A percentile compares a stretch with the other conserved stretches of the same genome.
Conservation (phyloP, 2,797 vertebrate genomes). For the Sebastes nivosus region DNA sequence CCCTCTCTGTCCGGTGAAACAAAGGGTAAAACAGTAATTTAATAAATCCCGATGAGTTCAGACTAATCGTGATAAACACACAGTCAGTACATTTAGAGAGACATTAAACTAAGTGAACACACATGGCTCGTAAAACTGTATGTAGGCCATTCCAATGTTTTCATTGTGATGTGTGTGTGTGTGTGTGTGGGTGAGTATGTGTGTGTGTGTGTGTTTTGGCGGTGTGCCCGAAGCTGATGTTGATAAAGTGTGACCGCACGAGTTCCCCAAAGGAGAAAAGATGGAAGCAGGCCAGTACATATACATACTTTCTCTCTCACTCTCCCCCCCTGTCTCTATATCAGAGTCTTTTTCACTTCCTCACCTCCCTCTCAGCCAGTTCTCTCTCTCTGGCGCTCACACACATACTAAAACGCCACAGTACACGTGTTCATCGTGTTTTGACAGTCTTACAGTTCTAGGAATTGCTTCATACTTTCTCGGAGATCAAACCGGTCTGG, state of each 20-base stretch:
- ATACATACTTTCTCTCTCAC: conserved; percentile 33
- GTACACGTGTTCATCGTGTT: conserved; percentile 53
- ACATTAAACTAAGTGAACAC: conserved; percentile 56
- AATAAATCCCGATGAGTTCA: conserved; percentile 30
- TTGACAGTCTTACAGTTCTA: conserved; percentile 53
- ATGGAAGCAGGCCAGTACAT: conserved; percentile 51
- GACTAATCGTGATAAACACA: conserved; percentile 34
- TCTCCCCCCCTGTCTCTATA: neutral
- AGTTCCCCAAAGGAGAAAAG: conserved; percentile 47
- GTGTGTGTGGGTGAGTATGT: conserved; percentile 25
- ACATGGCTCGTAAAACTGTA: conserved; percentile 52
- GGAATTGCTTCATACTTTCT: conserved; percentile 58
- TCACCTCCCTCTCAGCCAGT: neutral
- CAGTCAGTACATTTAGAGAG: conserved; percentile 40
- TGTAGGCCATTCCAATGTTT: conserved; percentile 49
- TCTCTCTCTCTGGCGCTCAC: neutral
- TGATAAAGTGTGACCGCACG: conserved; percentile 71
- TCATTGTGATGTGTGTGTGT: conserved; percentile 39
- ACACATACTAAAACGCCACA: conserved; percentile 13
- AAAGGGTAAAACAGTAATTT: conserved; percentile 6
- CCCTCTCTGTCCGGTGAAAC: neutral
- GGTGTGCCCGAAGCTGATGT: conserved; percentile 57
- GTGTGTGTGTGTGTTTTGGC: conserved; percentile 64
- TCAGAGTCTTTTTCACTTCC: conserved; percentile 25
- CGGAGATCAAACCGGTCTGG: conserved; percentile 39